A percentile compares a stretch with the other conserved stretches of the same genome.
These are phyloP conservation scores for Pterobdella sp. DNA, from an alignment of 2,888 invertebrate species.

Conservation along the genomic window DNA sequence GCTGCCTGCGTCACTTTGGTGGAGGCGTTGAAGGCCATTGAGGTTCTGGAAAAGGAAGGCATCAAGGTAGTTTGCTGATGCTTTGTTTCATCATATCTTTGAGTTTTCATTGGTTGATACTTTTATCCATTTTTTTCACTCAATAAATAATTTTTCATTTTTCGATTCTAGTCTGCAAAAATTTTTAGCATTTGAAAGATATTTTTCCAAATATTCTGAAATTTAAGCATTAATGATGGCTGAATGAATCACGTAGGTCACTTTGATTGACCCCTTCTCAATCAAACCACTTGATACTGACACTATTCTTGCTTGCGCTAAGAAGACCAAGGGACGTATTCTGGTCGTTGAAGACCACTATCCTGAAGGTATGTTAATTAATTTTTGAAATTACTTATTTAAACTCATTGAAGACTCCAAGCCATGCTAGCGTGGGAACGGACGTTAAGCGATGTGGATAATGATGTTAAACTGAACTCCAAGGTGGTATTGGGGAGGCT, in stretches of 20 bases:
- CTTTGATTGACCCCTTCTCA: conserved; percentile 86
- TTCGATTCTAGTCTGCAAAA: no score
- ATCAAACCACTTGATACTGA: conserved; percentile 84
- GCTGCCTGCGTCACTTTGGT: conserved; percentile 88
- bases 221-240: no score
- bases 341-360: conserved; percentile 96
- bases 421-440: no score
- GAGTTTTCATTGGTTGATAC: background rate
- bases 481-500: conserved; percentile 91
- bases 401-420: no score
- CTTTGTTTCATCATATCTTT: background rate
- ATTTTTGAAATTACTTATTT: no score
- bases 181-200: no score
- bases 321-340: conserved; percentile 69
- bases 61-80: conserved; percentile 59
- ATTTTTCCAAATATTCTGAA: no score
- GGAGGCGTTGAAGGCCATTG: conserved; percentile 78
- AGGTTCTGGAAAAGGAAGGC: conserved; percentile 60
- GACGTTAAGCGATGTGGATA: background rate
- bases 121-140: background rate
- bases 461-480: background rate
- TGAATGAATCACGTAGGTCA: no score
- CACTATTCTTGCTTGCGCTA: conserved; percentile 68
- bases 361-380: conserved; percentile 72
- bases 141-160: no score